A percentile compares a stretch with the other conserved stretches of the same genome.
Conservation (phyloP, 2,888 invertebrate species). For the Agriopis aurantiaria region DNA sequence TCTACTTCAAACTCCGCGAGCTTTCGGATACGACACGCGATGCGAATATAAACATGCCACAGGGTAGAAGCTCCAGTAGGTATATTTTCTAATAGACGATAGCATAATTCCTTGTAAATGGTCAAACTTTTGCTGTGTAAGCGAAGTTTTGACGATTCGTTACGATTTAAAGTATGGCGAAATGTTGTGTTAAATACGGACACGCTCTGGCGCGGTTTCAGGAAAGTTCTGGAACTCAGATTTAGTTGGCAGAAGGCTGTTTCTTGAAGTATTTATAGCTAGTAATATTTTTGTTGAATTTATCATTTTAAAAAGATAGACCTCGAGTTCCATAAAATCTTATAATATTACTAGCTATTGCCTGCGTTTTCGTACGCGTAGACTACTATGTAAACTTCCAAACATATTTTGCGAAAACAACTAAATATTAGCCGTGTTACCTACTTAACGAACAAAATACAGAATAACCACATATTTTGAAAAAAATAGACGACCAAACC, state of each 20-base stretch:
- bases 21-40: slow-evolving; percentile 63
- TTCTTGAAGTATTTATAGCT: slow-evolving; percentile 30
- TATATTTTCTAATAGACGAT: slow-evolving; percentile 79
- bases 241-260: slow-evolving; percentile 37
- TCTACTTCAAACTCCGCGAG: slow-evolving; percentile 39
- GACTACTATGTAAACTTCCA: background rate
- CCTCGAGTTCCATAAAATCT: slow-evolving; percentile 9
- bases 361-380: background rate
- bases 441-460: too few species aligned
- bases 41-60: slow-evolving; percentile 73
- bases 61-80: slow-evolving; percentile 58
- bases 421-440: too few species aligned
- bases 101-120: slow-evolving; percentile 81
- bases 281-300: slow-evolving; percentile 16
- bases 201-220: slow-evolving; percentile 47
- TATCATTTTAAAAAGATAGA: slow-evolving; percentile 10
- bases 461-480: too few species aligned
- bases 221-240: slow-evolving; percentile 45
- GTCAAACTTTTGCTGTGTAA: slow-evolving; percentile 74
- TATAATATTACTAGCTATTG: background rate
- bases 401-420: background rate
- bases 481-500: too few species aligned
- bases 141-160: slow-evolving; percentile 66
- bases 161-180: slow-evolving; percentile 61
- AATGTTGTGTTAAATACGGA: slow-evolving; percentile 50